Percentiles rank a stretch among this genome's conserved stretches.
phyloP scores from a whole-genome alignment of 2,113 vertebrate genomes.

The Pteronura brasiliensis region DNA sequence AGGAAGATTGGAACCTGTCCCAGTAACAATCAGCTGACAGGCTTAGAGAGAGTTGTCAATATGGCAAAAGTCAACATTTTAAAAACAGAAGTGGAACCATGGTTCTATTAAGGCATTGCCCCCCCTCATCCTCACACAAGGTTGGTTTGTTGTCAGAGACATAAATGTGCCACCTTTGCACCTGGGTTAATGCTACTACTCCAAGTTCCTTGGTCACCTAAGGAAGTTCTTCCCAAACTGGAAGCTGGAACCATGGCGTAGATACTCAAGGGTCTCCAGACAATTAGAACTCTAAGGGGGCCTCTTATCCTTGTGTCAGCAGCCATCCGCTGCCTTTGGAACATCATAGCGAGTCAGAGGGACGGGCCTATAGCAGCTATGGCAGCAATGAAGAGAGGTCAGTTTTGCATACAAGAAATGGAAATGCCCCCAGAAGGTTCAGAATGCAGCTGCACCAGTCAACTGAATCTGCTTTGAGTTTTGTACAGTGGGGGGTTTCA shows the following conservation, averaged over 20 bases:
- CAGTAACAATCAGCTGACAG: neutral
- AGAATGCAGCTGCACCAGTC: neutral
- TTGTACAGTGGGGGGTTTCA: neutral
- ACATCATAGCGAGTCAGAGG: neutral
- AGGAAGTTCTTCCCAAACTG: neutral
- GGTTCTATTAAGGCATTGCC: neutral
- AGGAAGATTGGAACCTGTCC: neutral
- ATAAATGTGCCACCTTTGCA: neutral
- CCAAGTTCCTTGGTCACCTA: neutral
- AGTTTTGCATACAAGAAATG: neutral
- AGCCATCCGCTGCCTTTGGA: neutral
- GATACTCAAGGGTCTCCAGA: neutral
- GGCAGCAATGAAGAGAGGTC: neutral
- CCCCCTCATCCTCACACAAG: no score
- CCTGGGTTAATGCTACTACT: neutral
- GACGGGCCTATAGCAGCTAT: neutral
- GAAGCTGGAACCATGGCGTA: neutral
- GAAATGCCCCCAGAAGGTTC: neutral
- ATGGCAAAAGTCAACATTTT: neutral
- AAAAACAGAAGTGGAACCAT: neutral
- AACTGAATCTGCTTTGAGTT: neutral
- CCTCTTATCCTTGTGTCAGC: neutral
- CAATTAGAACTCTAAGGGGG: neutral
- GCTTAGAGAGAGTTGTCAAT: neutral
- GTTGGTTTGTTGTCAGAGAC: neutral